Percentiles rank a stretch among this genome's conserved stretches.
These are phyloP conservation scores for Lithophane leautieri DNA, from an alignment of 2,888 invertebrate species.

Conservation along the genomic window DNA sequence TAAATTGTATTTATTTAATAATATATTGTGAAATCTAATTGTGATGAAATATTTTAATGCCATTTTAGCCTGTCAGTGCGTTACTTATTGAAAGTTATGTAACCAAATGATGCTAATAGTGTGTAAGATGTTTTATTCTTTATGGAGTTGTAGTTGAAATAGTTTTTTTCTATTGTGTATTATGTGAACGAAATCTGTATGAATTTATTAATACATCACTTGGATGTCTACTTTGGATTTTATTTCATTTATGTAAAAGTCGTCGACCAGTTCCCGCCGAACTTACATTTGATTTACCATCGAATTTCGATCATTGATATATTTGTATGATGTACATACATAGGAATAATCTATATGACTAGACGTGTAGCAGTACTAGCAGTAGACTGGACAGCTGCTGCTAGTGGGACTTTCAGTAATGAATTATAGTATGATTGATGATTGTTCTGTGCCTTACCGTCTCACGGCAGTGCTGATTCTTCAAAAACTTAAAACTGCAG, in stretches of 20 bases:
- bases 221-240: constrained; percentile 81
- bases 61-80: constrained; percentile 88
- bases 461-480: too few species aligned
- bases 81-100: constrained; percentile 86
- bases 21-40: constrained; percentile 82
- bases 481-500: too few species aligned
- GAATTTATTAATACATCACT: constrained; percentile 88
- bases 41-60: constrained; percentile 89
- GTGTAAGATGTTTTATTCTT: constrained; percentile 87
- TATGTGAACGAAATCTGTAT: constrained; percentile 87
- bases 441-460: too few species aligned
- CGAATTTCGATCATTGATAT: neutral
- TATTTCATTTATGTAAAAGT: constrained; percentile 44
- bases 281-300: too few species aligned
- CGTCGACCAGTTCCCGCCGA: neutral
- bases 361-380: too few species aligned
- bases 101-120: constrained; percentile 89
- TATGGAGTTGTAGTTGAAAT: constrained; percentile 84
- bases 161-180: constrained; percentile 88
- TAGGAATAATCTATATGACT: too few species aligned
- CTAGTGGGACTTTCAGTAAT: too few species aligned
- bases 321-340: too few species aligned
- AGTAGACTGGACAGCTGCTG: too few species aligned
- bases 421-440: too few species aligned
- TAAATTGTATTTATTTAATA: constrained; percentile 79